phyloP scores from a whole-genome alignment of 2,797 vertebrate genomes.

The Myiothlypis coronata region DNA sequence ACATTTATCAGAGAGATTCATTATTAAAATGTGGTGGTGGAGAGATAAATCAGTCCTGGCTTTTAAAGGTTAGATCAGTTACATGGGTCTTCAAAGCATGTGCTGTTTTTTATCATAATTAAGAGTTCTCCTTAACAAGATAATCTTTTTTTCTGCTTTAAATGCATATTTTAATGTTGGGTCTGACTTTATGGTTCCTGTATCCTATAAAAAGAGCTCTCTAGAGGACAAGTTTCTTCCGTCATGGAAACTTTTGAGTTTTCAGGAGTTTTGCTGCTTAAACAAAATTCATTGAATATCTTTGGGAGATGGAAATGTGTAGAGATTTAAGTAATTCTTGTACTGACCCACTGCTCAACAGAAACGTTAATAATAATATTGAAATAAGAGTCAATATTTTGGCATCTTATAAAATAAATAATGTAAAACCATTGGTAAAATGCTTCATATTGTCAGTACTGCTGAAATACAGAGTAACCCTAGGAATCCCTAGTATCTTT shows the following conservation, averaged over 20 bases:
- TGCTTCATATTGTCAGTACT: neutral
- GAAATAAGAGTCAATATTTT: neutral
- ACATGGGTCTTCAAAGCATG: constrained; percentile 34
- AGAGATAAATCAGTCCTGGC: constrained; percentile 57
- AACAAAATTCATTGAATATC: neutral
- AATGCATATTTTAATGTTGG: neutral
- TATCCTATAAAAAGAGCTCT: neutral
- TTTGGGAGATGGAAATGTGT: neutral
- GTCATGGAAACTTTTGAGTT: neutral
- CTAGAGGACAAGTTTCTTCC: neutral
- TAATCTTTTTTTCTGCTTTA: neutral
- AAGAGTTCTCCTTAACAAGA: neutral
- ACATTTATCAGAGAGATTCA: constrained; percentile 60
- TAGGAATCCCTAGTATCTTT: neutral
- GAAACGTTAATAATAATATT: neutral
- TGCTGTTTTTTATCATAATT: constrained; percentile 36
- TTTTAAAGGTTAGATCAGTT: constrained; percentile 68
- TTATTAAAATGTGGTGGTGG: constrained; percentile 59
- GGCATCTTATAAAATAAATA: neutral
- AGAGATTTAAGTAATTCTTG: neutral
- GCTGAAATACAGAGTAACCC: neutral
- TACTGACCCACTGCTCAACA: neutral
- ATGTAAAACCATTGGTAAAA: neutral
- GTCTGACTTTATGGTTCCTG: neutral
- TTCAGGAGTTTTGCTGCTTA: neutral